Base-by-base conservation (phyloP, 2,888 invertebrate genomes). In the Meteorus cinctellus region DNA sequence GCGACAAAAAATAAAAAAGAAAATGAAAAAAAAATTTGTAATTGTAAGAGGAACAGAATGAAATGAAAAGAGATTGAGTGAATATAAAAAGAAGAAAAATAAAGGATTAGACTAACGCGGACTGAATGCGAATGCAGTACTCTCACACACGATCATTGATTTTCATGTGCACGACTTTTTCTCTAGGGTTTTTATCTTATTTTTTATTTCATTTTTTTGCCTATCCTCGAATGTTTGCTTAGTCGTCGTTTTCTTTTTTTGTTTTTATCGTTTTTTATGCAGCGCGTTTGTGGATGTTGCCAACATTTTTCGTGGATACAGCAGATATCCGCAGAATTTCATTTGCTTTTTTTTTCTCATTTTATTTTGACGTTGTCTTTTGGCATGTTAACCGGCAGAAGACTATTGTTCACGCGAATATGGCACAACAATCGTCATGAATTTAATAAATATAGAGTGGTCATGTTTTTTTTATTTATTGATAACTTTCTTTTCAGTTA, bases 301-400 rank as follows among this genome's bases (percentile, higher is more conserved):
- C 72, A 73, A 73, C 27, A 71, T 41, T 71, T 73, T 65, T 66
- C 66, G 27, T 65, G 55, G 55, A 66, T 55, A 73, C 65, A 65
- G 63, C 65, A 73, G 27, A 66, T n/a, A 73, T 73, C 72, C 36
- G 55, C 72, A 73, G 66, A 59, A 73, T 73, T 63, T 65, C 55
- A 24, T 51, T 68, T 14, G 24, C 29, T 16, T 51, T 29, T 72
- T 72, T 31, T 63, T 63, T 62, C 41, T 55, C 12, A 29, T 31
- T 51, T 36, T 72, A 73, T 65, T 76, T 41, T 10, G 41, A 41
- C 41, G 12, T 41, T 51, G 24, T 41, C 14, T 41, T 41, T 41
- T 66, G 14, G 19, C 31, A 4, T 51, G 68, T 68, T n/a, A 36
- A 63, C 31, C 5, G 16, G 4, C 19, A 24, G 4, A 10, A 19